These are phyloP conservation scores for Eriocheir sinensis DNA, from an alignment of 1,140 invertebrate genomes.

Conservation along the genomic window DNA sequence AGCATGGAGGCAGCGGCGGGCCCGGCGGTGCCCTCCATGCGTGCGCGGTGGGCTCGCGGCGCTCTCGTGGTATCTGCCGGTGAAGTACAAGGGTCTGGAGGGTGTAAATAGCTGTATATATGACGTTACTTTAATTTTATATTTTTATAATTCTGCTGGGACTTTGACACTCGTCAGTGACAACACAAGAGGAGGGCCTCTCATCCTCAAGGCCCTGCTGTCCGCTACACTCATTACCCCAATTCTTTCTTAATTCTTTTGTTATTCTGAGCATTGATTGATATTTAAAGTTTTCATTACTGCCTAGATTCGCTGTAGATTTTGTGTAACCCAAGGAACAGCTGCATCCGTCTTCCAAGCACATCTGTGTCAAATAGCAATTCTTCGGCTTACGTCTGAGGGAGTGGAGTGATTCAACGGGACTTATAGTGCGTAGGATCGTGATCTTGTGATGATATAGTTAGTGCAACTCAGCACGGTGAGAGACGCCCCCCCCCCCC, in stretches of 20 bases:
- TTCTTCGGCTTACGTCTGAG: background rate
- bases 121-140: conserved; percentile 63
- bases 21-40: background rate
- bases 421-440: background rate
- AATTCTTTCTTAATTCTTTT: background rate
- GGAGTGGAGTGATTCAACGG: background rate
- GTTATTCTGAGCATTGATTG: background rate
- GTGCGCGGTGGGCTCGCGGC: background rate
- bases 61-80: conserved; percentile 61
- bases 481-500: background rate
- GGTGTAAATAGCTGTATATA: conserved; percentile 72
- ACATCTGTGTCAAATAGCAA: background rate
- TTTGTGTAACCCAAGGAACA: background rate
- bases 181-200: background rate
- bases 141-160: conserved; percentile 60
- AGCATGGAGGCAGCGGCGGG: background rate
- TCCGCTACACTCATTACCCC: background rate
- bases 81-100: conserved; percentile 71
- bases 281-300: background rate
- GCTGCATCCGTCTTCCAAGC: background rate
- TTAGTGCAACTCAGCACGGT: conserved; percentile 4
- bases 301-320: background rate
- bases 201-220: background rate
- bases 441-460: conserved; percentile 15
- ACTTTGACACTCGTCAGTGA: background rate